Evolutionary conservation across 2,888 invertebrate species (phyloP).

Genomic region (Epicampocera succincta): DNA sequence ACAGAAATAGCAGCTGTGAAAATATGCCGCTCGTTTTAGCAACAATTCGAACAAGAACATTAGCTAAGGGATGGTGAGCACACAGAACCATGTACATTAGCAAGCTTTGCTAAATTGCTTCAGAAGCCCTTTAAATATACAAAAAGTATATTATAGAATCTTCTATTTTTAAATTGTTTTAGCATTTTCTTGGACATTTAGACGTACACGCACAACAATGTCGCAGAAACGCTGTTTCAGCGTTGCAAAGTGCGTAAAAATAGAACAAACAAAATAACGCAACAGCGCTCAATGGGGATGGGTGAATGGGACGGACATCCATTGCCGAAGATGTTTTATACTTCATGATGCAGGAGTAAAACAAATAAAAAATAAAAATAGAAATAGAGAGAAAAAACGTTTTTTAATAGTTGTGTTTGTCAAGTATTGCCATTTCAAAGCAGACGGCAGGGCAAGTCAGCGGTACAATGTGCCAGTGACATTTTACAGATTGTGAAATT

Average conservation of each 20-base stretch:
- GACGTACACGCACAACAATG: constrained; percentile 16
- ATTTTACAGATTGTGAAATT: constrained; percentile 65
- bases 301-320: constrained; percentile 34
- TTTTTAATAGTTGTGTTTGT: background rate
- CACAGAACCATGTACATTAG: background rate
- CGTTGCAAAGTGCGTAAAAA: constrained; percentile 61
- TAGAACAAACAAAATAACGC: constrained; percentile 39
- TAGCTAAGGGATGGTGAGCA: background rate
- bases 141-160: constrained; percentile 20
- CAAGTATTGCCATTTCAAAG: background rate
- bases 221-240: constrained; percentile 2
- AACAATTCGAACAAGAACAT: background rate
- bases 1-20: too few relatives aligned
- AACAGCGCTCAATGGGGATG: background rate
- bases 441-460: background rate
- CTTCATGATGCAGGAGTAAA: constrained; percentile 59
- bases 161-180: constrained; percentile 43
- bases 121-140: constrained; percentile 26
- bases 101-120: background rate
- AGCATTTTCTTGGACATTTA: constrained; percentile 4
- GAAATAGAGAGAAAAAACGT: too few relatives aligned
- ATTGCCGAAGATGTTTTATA: constrained; percentile 52
- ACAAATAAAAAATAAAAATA: constrained; percentile 25
- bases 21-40: too few relatives aligned
- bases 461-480: constrained; percentile 59